A percentile compares a stretch with the other conserved stretches of the same genome.
phyloP scores from a whole-genome alignment of 2,113 vertebrate species.

The Cyanistes caeruleus region DNA sequence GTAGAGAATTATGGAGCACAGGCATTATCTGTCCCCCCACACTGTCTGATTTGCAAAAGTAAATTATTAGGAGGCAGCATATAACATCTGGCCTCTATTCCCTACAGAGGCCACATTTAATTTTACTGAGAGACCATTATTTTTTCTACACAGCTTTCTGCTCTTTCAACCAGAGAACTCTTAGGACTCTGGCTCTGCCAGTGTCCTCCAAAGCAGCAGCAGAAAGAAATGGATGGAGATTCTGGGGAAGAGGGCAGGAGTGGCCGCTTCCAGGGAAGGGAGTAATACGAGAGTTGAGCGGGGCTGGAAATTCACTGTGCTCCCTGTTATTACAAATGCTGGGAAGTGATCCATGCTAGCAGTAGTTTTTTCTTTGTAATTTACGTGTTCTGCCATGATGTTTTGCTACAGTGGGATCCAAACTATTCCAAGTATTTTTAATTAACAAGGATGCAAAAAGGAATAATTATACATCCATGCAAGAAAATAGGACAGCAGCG shows the following conservation, averaged over 20 bases:
- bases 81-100: not conserved
- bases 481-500: not conserved
- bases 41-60: not conserved
- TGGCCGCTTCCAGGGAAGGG: not conserved
- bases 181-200: not conserved
- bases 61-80: not conserved
- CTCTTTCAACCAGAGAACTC: not conserved
- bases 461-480: not conserved
- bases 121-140: not conserved
- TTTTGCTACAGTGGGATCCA: not conserved
- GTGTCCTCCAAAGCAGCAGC: not conserved
- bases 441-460: not conserved
- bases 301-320: not conserved
- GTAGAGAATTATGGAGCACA: not conserved
- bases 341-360: not conserved
- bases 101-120: not conserved
- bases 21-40: not conserved
- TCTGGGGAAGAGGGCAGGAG: not conserved
- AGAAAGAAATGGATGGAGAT: not conserved
- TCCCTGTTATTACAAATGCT: not conserved
- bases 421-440: conserved; percentile 28
- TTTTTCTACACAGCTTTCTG: not conserved
- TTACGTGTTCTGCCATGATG: not conserved
- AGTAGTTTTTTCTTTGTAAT: not conserved
- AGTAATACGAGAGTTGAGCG: not conserved